phyloP scores from a whole-genome alignment of 2,797 vertebrate genomes.

The Acanthornis magna region DNA sequence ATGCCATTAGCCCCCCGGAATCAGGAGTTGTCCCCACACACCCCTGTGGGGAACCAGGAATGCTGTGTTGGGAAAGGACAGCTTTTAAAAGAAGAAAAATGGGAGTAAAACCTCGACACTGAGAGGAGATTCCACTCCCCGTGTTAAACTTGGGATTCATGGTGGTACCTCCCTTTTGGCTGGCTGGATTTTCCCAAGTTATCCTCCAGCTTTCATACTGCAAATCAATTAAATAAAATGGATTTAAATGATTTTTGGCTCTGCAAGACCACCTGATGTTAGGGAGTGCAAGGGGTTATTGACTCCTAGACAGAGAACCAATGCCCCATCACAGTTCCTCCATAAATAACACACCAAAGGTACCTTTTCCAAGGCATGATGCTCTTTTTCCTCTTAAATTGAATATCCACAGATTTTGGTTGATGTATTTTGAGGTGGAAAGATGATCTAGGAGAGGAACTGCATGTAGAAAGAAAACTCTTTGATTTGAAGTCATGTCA shows the following conservation, averaged over 20 bases:
- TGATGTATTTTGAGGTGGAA: neutral
- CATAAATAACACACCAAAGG: neutral
- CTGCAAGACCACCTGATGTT: neutral
- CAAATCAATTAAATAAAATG: neutral
- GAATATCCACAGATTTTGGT: neutral
- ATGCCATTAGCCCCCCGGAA: neutral
- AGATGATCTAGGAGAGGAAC: neutral
- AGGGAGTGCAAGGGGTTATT: neutral
- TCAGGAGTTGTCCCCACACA: neutral
- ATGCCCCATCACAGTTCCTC: neutral
- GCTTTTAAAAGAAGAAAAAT: neutral
- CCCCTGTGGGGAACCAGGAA: neutral
- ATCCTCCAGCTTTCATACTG: neutral
- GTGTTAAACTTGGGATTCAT: accelerated
- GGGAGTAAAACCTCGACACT: neutral
- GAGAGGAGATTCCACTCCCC: neutral
- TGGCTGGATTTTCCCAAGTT: neutral
- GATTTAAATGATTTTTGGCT: neutral
- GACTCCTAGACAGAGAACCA: neutral
- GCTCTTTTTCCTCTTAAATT: neutral
- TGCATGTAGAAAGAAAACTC: neutral
- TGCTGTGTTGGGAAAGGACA: neutral
- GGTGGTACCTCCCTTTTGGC: neutral
- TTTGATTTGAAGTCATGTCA: neutral
- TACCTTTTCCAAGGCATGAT: neutral